phyloP scores from a whole-genome alignment of 2,113 vertebrate species.

The Mustelus asterias region DNA sequence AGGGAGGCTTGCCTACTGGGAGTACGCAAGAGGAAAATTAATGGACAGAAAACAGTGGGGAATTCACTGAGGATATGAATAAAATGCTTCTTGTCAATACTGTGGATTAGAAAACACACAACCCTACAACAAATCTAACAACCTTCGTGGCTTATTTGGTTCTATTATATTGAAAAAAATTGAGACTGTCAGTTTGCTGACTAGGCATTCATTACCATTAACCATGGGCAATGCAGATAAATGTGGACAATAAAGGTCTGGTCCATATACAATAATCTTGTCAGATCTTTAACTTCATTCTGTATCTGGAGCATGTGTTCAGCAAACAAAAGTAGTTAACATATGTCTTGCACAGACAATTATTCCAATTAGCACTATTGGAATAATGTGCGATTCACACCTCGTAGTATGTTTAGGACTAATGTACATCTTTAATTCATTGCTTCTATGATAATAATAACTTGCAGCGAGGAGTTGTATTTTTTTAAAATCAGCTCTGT shows the following conservation, averaged over 20 bases:
- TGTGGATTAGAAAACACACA: not conserved
- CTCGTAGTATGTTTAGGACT: not conserved
- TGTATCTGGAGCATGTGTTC: not conserved
- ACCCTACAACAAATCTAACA: not conserved
- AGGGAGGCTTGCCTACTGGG: not conserved
- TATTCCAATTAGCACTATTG: not conserved
- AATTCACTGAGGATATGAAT: not conserved
- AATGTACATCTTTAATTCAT: not conserved
- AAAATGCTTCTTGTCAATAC: not conserved
- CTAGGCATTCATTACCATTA: not conserved
- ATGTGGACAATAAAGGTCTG: not conserved
- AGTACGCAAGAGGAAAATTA: not conserved
- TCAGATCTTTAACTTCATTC: not conserved
- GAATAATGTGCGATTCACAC: not conserved
- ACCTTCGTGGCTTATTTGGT: not conserved
- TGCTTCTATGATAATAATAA: not conserved
- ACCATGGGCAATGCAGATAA: not conserved
- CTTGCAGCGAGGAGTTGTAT: not conserved
- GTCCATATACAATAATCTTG: not conserved
- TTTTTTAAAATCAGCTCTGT: not conserved
- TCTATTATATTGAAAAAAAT: not conserved
- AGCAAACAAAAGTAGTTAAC: not conserved
- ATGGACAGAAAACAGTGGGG: conserved; percentile 8
- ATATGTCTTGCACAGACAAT: not conserved
- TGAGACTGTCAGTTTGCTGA: not conserved